Evolutionary conservation across 2,113 vertebrate genomes (phyloP).

Genomic region (Rynchops niger): DNA sequence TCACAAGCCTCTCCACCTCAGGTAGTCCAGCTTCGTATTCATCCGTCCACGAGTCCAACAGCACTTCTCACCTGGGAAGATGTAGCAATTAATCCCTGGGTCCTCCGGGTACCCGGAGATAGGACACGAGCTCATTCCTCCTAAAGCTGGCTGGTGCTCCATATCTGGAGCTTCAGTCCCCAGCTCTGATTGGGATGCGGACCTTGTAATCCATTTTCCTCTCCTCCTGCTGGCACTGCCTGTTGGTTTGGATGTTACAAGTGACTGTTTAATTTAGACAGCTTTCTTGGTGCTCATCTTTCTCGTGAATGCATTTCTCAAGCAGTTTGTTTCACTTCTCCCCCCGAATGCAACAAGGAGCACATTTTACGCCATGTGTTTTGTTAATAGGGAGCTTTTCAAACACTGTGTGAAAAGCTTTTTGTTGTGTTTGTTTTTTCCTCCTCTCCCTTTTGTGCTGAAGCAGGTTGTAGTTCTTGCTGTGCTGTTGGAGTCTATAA

Average conservation of each 20-base stretch:
- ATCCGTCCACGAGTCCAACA: accelerated
- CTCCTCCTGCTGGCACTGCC: constrained; percentile 38
- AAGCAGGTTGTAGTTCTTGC: constrained; percentile 66
- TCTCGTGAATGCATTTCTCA: background rate
- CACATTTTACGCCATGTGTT: constrained; percentile 55
- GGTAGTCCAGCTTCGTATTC: background rate
- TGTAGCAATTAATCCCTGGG: background rate
- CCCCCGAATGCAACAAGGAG: background rate
- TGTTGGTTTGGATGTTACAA: constrained; percentile 23
- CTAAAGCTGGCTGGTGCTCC: background rate
- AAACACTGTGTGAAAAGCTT: constrained; percentile 69
- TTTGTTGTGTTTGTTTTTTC: constrained; percentile 70
- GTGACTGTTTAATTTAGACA: constrained; percentile 36
- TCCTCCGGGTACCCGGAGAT: background rate
- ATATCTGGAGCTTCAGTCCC: background rate
- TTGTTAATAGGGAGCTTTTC: constrained; percentile 71
- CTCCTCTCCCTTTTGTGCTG: constrained; percentile 61
- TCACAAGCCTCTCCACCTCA: background rate
- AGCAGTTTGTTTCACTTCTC: constrained; percentile 39
- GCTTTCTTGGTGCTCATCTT: constrained; percentile 29
- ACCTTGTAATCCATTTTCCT: constrained; percentile 6
- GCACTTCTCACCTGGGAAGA: background rate
- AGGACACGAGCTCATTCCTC: background rate
- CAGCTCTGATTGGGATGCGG: constrained; percentile 49
- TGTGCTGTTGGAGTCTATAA: constrained; percentile 43